These are phyloP conservation scores for Neolamprologus cancellatus DNA, from an alignment of 2,113 vertebrate genomes.

Conservation along the genomic window DNA sequence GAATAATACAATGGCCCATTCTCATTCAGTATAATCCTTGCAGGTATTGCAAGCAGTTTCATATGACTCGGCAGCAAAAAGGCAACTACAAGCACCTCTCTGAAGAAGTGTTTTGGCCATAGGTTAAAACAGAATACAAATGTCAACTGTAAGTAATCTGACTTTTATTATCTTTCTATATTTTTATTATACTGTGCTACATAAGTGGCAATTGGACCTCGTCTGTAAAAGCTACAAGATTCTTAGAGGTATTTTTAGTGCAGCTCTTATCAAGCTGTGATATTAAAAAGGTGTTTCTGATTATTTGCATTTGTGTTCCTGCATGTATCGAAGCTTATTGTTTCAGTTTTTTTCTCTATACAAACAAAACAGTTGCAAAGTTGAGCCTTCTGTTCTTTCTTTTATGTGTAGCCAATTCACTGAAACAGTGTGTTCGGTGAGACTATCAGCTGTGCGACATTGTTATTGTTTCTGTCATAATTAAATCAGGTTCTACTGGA, in stretches of 20 bases:
- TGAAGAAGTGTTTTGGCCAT: conserved; percentile 17
- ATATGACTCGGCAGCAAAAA: conserved; percentile 71
- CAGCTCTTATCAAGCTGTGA: background rate
- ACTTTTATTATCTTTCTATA: background rate
- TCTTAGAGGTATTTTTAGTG: background rate
- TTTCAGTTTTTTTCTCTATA: background rate
- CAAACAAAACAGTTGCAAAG: background rate
- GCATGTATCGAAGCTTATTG: background rate
- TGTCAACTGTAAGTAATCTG: conserved; percentile 70
- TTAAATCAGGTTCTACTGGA: background rate
- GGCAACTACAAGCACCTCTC: conserved; percentile 25
- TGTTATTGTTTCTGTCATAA: background rate
- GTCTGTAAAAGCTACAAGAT: background rate
- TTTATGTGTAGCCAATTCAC: background rate
- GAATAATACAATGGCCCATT: conserved; percentile 68
- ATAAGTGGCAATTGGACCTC: background rate
- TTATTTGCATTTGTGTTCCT: background rate
- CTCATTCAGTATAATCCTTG: conserved; percentile 68
- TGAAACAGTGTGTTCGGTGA: background rate
- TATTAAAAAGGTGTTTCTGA: background rate
- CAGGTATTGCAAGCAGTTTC: conserved; percentile 73
- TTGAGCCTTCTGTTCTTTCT: background rate
- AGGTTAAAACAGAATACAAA: conserved; percentile 48
- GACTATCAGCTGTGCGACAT: background rate
- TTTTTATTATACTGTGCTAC: background rate